Evolutionary conservation across 1,140 invertebrate genomes (phyloP).

Genomic region (Nephotettix cincticeps): DNA sequence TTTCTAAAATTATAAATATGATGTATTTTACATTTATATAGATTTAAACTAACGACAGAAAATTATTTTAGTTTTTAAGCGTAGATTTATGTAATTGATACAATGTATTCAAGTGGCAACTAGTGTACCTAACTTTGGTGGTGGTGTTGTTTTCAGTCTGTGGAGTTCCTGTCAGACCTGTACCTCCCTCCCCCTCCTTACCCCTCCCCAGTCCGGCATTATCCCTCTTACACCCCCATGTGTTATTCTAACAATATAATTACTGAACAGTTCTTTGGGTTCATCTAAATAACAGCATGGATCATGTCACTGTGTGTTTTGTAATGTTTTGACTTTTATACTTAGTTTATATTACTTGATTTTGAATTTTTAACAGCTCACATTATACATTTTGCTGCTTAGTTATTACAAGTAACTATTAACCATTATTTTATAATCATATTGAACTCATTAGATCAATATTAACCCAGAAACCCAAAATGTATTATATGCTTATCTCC

Average conservation of each 20-base stretch:
- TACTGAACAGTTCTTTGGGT: conserved; percentile 67
- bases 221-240: conserved; percentile 27
- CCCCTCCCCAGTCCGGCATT: conserved; percentile 13
- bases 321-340: neutral
- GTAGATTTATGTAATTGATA: no score
- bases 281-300: conserved; percentile 51
- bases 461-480: no score
- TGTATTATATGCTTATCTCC: no score
- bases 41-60: no score
- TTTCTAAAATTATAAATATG: no score
- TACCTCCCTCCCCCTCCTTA: conserved; percentile 52
- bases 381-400: neutral
- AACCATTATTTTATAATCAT: no score
- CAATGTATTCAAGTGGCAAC: no score
- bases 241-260: conserved; percentile 46
- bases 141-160: conserved; percentile 54
- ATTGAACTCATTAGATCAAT: no score
- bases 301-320: neutral
- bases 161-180: conserved; percentile 73
- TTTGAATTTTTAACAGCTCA: neutral
- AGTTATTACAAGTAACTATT: no score
- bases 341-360: neutral
- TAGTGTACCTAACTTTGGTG: conserved; percentile 26
- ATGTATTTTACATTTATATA: no score
- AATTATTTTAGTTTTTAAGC: no score